phyloP scores from a whole-genome alignment of 2,797 vertebrate genomes.

The Gymnopithys bicolor region DNA sequence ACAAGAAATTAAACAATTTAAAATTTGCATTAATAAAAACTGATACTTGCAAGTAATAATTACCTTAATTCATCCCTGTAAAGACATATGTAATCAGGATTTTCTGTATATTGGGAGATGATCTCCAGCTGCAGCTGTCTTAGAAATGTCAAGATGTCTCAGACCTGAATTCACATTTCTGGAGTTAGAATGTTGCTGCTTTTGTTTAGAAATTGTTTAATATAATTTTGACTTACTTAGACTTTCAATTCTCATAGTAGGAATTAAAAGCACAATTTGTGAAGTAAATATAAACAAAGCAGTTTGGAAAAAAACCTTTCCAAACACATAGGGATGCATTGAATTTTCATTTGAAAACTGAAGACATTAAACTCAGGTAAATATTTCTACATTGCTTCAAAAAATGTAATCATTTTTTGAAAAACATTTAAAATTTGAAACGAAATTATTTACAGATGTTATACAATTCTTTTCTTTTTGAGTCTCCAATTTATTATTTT shows the following conservation, averaged over 20 bases:
- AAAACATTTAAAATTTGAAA: background rate
- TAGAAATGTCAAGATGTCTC: slow-evolving; percentile 56
- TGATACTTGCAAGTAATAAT: slow-evolving; percentile 38
- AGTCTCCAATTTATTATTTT: background rate
- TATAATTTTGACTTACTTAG: slow-evolving; percentile 11
- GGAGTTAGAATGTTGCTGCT: slow-evolving; percentile 27
- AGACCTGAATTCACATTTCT: slow-evolving; percentile 63
- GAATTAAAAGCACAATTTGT: slow-evolving; percentile 14
- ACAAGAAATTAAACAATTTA: background rate
- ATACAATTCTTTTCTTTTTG: background rate
- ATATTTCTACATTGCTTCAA: background rate
- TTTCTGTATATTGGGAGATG: slow-evolving; percentile 50
- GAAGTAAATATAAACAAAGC: background rate
- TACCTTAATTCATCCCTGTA: slow-evolving; percentile 55
- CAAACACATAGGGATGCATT: background rate
- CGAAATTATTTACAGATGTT: background rate
- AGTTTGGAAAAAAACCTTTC: background rate
- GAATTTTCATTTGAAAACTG: background rate
- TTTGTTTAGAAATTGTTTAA: slow-evolving; percentile 23
- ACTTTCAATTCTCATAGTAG: background rate
- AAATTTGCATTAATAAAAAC: slow-evolving; percentile 35
- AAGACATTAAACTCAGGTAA: background rate
- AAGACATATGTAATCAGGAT: slow-evolving; percentile 51
- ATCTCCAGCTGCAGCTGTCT: slow-evolving; percentile 59
- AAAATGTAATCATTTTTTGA: background rate